Evolutionary conservation across 2,888 invertebrate genomes (phyloP).

Genomic region (Halocaridina rubra): DNA sequence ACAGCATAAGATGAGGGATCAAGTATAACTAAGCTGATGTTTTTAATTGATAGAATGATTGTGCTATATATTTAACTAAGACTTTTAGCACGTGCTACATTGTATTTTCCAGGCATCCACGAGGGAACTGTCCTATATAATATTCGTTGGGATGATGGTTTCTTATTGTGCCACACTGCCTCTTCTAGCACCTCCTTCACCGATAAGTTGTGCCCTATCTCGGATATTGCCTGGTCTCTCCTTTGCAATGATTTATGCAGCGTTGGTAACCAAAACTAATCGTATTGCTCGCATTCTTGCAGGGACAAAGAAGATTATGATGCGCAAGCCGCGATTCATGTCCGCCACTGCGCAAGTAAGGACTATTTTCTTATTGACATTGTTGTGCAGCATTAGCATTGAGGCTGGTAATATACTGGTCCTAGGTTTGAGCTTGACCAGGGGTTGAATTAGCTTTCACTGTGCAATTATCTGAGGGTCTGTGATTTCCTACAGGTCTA

Average conservation of each 20-base stretch:
- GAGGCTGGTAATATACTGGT: too few species aligned
- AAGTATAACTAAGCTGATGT: too few species aligned
- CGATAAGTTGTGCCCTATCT: constrained; percentile 70
- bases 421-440: too few species aligned
- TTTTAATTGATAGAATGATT: too few species aligned
- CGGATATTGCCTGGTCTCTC: constrained; percentile 68
- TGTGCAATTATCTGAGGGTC: too few species aligned
- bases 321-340: constrained; percentile 77
- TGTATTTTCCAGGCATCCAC: constrained; percentile 69
- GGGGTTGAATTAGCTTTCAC: too few species aligned
- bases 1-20: too few species aligned
- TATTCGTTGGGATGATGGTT: constrained; percentile 74
- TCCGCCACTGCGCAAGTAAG: constrained; percentile 71
- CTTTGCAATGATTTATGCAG: constrained; percentile 78
- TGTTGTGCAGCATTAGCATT: too few species aligned
- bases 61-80: too few species aligned
- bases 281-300: constrained; percentile 81
- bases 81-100: too few species aligned
- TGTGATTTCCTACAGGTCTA: too few species aligned
- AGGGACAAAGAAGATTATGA: constrained; percentile 79
- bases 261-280: constrained; percentile 82
- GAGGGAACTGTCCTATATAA: constrained; percentile 72
- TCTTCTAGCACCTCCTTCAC: constrained; percentile 75
- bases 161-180: constrained; percentile 75
- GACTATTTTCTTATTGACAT: too few species aligned